phyloP scores from a whole-genome alignment of 1,140 invertebrate genomes.

The Zaprionus camerounensis region DNA sequence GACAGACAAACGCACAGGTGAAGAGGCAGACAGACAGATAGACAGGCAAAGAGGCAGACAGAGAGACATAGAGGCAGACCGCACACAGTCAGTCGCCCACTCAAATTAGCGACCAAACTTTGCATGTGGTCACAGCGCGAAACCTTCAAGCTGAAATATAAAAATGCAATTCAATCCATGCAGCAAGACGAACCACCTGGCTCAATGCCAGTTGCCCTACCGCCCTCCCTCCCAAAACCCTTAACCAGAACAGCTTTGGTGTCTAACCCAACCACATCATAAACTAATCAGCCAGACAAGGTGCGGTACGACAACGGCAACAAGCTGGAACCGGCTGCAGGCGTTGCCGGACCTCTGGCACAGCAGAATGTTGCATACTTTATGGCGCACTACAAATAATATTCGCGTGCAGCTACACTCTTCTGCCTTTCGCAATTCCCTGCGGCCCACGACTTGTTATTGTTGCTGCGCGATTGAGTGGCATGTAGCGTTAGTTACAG shows the following conservation, averaged over 20 bases:
- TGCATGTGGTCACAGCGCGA: conserved; percentile 15
- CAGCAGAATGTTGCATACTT: conserved; percentile 45
- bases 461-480: conserved; percentile 45
- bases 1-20: not conserved
- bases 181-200: not conserved
- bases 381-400: conserved; percentile 43
- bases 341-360: conserved; percentile 22
- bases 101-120: conserved; percentile 32
- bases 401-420: conserved; percentile 46
- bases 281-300: conserved; percentile 53
- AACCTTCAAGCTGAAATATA: conserved; percentile 11
- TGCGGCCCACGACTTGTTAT: not conserved
- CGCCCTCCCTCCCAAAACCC: not conserved
- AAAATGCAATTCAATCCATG: conserved; percentile 30
- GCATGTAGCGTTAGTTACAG: conserved; percentile 48
- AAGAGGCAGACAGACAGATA: not conserved
- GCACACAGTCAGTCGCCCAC: conserved; percentile 6
- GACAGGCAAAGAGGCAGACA: not conserved
- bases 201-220: too few species aligned
- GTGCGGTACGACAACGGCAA: conserved; percentile 26
- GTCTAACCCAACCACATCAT: conserved; percentile 40
- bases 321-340: not conserved
- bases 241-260: not conserved
- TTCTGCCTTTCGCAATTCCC: not conserved
- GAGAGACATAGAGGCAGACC: conserved; percentile 9